Conservation (phyloP, 2,797 vertebrate species). For the Trachops cirrhosus region DNA sequence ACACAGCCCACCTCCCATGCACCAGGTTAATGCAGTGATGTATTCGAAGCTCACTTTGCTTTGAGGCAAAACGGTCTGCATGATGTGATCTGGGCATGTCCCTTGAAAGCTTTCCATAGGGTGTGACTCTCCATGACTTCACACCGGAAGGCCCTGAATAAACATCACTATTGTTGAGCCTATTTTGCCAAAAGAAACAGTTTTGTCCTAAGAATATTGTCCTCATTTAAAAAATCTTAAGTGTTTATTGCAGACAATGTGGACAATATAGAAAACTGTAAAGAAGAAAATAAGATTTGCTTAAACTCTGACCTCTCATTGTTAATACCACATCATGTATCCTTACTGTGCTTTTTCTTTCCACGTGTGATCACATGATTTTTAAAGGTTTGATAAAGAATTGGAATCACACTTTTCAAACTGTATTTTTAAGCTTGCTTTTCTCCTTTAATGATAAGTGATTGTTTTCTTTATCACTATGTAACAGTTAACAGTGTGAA, state of each 20-base stretch:
- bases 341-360: constrained; percentile 19
- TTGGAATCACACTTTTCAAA: neutral
- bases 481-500: neutral
- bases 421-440: neutral
- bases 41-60: constrained; percentile 20
- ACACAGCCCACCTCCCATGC: neutral
- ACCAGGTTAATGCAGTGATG: neutral
- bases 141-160: neutral
- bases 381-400: neutral
- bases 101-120: neutral
- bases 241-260: constrained; percentile 21
- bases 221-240: neutral
- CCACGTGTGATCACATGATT: neutral
- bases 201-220: constrained; percentile 25
- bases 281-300: neutral
- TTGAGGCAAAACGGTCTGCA: neutral
- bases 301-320: neutral
- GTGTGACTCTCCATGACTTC: neutral
- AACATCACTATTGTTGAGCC: constrained; percentile 19
- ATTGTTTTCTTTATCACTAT: constrained; percentile 14
- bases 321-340: neutral
- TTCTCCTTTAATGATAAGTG: neutral
- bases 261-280: neutral
- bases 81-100: neutral
- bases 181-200: constrained; percentile 10